phyloP scores from a whole-genome alignment of 1,140 invertebrate genomes.

The Drosophila parabipectinata region DNA sequence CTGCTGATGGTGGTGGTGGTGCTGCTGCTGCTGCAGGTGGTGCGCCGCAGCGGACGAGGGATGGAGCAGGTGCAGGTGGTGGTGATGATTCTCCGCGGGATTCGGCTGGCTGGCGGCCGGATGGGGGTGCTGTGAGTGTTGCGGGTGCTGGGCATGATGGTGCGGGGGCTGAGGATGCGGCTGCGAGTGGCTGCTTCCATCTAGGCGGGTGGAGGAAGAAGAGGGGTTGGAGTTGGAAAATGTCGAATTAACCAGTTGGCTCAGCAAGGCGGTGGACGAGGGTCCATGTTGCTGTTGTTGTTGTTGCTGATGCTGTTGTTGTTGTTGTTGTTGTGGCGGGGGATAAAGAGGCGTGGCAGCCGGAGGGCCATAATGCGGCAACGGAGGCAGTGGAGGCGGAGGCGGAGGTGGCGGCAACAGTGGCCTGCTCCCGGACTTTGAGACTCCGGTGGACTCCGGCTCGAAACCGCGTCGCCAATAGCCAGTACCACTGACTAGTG shows the following conservation, averaged over 20 bases:
- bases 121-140: slow-evolving; percentile 30
- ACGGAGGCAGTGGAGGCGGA: slow-evolving; percentile 26
- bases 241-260: slow-evolving; percentile 84
- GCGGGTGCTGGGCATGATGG: slow-evolving; percentile 50
- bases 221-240: slow-evolving; percentile 72
- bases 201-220: slow-evolving; percentile 59
- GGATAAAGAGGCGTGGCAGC: slow-evolving; percentile 83
- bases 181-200: slow-evolving; percentile 47
- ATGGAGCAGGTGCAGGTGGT: slow-evolving; percentile 24
- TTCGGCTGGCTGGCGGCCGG: slow-evolving; percentile 39
- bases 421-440: slow-evolving; percentile 65
- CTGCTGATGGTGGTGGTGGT: slow-evolving; percentile 26
- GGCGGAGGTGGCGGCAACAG: slow-evolving; percentile 46
- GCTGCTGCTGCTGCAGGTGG: slow-evolving; percentile 21
- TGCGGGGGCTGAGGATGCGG: slow-evolving; percentile 44
- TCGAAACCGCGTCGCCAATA: slow-evolving; percentile 90
- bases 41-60: slow-evolving; percentile 15
- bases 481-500: slow-evolving; percentile 49
- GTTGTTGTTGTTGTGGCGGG: slow-evolving; percentile 86
- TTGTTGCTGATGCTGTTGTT: slow-evolving; percentile 84
- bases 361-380: slow-evolving; percentile 3
- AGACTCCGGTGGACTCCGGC: slow-evolving; percentile 54
- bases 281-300: slow-evolving; percentile 75
- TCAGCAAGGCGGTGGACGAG: slow-evolving; percentile 80
- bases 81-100: slow-evolving; percentile 31